Base-by-base conservation (phyloP, 2,797 vertebrate species). In the Sebastes kiyomatsui region DNA sequence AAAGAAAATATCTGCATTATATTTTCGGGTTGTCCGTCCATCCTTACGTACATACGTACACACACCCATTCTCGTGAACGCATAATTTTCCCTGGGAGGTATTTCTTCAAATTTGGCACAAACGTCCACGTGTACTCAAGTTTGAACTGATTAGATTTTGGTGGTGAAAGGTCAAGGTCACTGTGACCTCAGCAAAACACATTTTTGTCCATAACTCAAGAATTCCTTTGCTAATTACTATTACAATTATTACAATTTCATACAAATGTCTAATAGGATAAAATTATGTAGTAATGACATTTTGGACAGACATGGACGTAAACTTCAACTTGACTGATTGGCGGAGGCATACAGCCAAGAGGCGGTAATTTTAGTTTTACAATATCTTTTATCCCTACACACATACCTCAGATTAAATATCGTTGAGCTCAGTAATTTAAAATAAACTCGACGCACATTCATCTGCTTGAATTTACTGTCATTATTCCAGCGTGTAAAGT, bases 401-500 rank as follows among this genome's bases (percentile, higher is more conserved):
- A 28, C 12, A 28, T 22, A 20, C 3, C 16, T 79, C 46, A n/a
- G 6, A 30, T 77, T 46, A 22, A 55, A 77, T 35, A 14, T 76
- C n/a, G 32, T 60, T 16, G 27, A 60, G 38, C 5, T 69, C 11
- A 42, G 30, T 23, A 0, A 20, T 67, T 67, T 28, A 60, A 68
- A 59, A 54, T n/a, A 35, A 35, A 72, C 16, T 12, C 28, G 4
- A 25, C 9, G 28, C 35, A 20, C 6, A 49, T 67, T 64, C 11
- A 32, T 32, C 11, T 66, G 16, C 59, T 46, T 52, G 7, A 38
- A 54, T 62, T 32, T 52, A 11, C 58, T 8, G 12, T 22, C 20
- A 42, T 72, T 38, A 52, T 49, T 76, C 30, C 72, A 82, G 25
- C 7, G 5, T n/a, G 27, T 73, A 84, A 82, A 77, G 54, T 69